Evolutionary conservation across 2,888 invertebrate genomes (phyloP), one percentile per base, ranked within the genome.

Genomic region (Trichogramma evanescens): DNA sequence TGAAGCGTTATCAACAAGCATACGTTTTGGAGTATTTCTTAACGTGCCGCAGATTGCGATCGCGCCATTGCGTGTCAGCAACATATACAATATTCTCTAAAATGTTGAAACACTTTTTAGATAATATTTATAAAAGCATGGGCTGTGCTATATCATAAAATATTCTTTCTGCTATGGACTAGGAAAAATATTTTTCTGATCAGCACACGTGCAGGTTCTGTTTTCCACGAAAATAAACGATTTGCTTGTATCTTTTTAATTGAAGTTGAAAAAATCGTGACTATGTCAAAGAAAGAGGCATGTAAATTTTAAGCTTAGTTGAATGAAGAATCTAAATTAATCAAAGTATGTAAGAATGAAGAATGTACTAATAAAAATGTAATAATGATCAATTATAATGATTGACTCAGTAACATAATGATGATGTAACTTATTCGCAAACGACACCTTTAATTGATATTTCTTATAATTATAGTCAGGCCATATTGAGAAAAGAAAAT

Each of bases 241-340:
- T 54, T 54, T 56, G 56, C 58, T 58, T 54, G 51, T 61, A 56
- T 63, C 60, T 61, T 58, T 63, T 63, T 61, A 61, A 62, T 62
- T 55, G 46, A 26, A 26, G 26, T 26, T 26, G 26, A 26, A 26
- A 26, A 26, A 26, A 26, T 62, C 55, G 58, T 60, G 54, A 64
- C 57, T 61, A 65, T 61, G 57, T 59, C 54, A 53, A 45, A 62
- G 26, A 61, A 63, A 56, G 49, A 56, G 49, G 61, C 50, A 57
- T 63, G 63, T 65, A 65, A 63, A 65, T 65, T 65, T 65, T 61
- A 66, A 63, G 63, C 61, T 53, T 56, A 62, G 50, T 54, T 62
- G 59, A 64, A 54, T 60, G 39, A 63, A 50, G 59, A 57, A 53
- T 51, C 56, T 58, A 60, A 58, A 44, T 58, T 57, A 51, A 64